Percentiles rank a stretch among this genome's conserved stretches.
Conservation (phyloP, 2,797 vertebrate species). For the Lacerta agilis region DNA sequence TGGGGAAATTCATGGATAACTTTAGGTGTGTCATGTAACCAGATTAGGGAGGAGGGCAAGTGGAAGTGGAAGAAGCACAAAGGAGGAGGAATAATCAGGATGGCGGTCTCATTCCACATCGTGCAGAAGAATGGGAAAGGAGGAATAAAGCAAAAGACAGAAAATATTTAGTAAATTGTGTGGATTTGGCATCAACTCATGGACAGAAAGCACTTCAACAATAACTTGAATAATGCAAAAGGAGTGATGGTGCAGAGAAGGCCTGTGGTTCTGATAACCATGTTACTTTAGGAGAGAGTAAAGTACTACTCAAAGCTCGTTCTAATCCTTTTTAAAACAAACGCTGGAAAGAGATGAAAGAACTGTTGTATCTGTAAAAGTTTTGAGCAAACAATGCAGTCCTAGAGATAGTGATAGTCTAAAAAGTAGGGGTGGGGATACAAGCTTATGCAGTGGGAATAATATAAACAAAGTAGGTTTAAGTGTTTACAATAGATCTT, state of each 20-base stretch:
- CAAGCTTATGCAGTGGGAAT: conserved; percentile 53
- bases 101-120: not conserved
- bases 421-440: conserved; percentile 36
- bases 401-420: conserved; percentile 64
- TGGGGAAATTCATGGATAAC: not conserved
- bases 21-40: not conserved
- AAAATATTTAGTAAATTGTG: conserved; percentile 7
- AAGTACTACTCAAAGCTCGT: conserved; percentile 43
- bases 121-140: not conserved
- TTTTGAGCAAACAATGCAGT: conserved; percentile 55
- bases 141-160: not conserved
- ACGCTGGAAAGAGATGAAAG: conserved; percentile 75
- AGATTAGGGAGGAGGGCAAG: accelerated
- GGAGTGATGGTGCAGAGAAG: not conserved
- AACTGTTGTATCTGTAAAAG: conserved; percentile 60
- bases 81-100: not conserved
- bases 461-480: conserved; percentile 69
- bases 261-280: conserved; percentile 61
- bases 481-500: conserved; percentile 69
- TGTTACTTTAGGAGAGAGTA: conserved; percentile 34
- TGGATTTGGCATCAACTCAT: not conserved
- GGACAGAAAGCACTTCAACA: not conserved
- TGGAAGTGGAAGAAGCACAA: not conserved
- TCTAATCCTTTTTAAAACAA: conserved; percentile 65
- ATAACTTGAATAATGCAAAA: conserved; percentile 19